Base-by-base conservation (phyloP, 53 echinoderm and acorn worm species). In the Paracentrotus lividus region DNA sequence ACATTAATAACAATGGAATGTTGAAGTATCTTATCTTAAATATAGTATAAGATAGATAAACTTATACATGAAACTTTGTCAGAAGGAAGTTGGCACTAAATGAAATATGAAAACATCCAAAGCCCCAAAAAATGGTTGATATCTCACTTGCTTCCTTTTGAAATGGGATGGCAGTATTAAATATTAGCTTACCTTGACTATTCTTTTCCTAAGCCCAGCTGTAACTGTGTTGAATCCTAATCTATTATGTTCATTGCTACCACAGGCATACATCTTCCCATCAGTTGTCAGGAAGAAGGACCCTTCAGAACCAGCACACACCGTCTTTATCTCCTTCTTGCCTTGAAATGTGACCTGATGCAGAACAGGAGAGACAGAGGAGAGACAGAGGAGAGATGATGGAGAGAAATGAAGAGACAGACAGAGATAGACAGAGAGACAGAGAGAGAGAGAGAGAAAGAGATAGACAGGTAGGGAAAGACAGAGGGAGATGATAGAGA, bases 141-240 rank as follows among this genome's bases (percentile, higher is more conserved):
- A n/a, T n/a, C n/a, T n/a, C n/a, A n/a, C n/a, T n/a, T n/a, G n/a
- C n/a, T n/a, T n/a, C n/a, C n/a, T n/a, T n/a, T n/a, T n/a, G n/a
- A n/a, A n/a, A n/a, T n/a, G n/a, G n/a, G n/a, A n/a, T n/a, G n/a
- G n/a, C n/a, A n/a, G n/a, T 61, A 36, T 72, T n/a, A n/a, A n/a
- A n/a, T n/a, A n/a, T n/a, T n/a, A n/a, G n/a, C n/a, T 15, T 93
- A 99, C 99, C 96, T 99, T 99, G 64, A 99, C 99, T 90, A 96
- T 96, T 90, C 97, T 85, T 76, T 99, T 97, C 72, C 94, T 94
- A 42, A 99, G 95, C 42, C 99, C 97, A 76, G 96, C 96, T n/a
- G 97, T 97, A 69, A 99, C 86, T 5, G 97, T 99, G 91, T 97
- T 97, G 90, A 97, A 99, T 36, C 99, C 99, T 24, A 99, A 95